Conservation (phyloP, 2,888 invertebrate genomes). For the Protonemura montana region DNA sequence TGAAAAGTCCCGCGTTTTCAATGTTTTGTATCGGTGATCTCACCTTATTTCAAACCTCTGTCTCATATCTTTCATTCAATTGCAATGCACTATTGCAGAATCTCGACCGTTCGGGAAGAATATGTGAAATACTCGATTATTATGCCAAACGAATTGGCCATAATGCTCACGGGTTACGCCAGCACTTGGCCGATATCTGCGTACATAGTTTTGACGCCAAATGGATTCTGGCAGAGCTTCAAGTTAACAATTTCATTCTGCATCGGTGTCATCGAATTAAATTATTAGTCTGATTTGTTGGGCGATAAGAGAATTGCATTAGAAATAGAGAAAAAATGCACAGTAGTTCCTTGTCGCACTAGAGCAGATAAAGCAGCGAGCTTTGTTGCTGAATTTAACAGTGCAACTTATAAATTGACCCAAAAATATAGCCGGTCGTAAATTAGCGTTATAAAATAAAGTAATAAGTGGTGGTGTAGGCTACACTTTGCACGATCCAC, state of each 20-base stretch:
- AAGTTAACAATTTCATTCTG: background rate
- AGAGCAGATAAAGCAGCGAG: background rate
- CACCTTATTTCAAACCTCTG: too few species aligned
- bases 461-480: background rate
- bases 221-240: background rate
- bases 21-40: too few species aligned
- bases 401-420: background rate
- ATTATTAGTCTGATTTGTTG: background rate
- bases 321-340: background rate
- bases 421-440: background rate
- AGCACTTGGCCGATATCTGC: background rate
- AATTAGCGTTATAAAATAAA: slow-evolving; percentile 7
- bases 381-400: background rate
- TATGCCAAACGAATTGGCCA: too few species aligned
- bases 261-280: background rate
- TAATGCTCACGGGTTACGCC: too few species aligned
- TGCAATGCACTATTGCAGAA: too few species aligned
- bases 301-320: background rate
- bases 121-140: too few species aligned
- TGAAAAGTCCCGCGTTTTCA: too few species aligned
- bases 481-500: background rate
- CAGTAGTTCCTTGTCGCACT: background rate
- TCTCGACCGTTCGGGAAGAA: too few species aligned
- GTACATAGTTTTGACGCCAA: background rate
- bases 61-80: too few species aligned